Base-by-base conservation (phyloP, 2,113 vertebrate genomes). In the Peromyscus polionotus region DNA sequence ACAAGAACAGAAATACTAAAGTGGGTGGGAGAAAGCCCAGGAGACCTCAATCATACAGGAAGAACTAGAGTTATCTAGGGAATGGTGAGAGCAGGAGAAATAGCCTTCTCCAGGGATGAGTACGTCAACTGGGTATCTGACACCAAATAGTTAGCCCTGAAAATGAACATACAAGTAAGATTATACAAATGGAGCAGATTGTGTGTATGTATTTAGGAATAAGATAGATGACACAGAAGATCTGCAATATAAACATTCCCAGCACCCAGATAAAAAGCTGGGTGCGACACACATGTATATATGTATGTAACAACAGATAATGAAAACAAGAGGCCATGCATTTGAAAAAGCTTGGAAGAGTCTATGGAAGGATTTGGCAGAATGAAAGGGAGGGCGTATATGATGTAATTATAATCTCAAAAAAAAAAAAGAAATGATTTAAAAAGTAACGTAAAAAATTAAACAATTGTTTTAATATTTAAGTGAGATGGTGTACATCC, bases 391-490 rank as follows among this genome's bases (percentile, higher is more conserved):
- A 83, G 20, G 17, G 20, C 28, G 1, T 39, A 83, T 59, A 61
- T 83, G 20, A 83, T 83, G 36, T 26, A n/a, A 83, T 61, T 83
- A 83, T 39, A n/a, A 83, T 83, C 36, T 61, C 36, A 39, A 83
- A 42, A 61, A 61, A 42, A 61, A 61, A 28, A 61, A 42, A 39
- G 7, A n/a, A 84, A 39, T 83, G 8, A 28, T 76, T 76, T 3
- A 48, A 73, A 72, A 17, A 14, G 36, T 72, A 48, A 77, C 31
- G 11, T 3, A 63, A 84, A 83, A 63, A 63, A 63, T 84, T 84
- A 84, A 94, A 63, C 22, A 16, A 77, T 31, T 95, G 7, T 39
- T 88, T 63, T 85, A 67, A 88, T 45, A 88, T 67, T 79, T 90
- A 68, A 48, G 73, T 93, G 51, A 93, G 26, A 89, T 72, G 81